A percentile compares a stretch with the other conserved stretches of the same genome.
phyloP scores from a whole-genome alignment of 2,888 invertebrate genomes.

The Pandemis heparana region DNA sequence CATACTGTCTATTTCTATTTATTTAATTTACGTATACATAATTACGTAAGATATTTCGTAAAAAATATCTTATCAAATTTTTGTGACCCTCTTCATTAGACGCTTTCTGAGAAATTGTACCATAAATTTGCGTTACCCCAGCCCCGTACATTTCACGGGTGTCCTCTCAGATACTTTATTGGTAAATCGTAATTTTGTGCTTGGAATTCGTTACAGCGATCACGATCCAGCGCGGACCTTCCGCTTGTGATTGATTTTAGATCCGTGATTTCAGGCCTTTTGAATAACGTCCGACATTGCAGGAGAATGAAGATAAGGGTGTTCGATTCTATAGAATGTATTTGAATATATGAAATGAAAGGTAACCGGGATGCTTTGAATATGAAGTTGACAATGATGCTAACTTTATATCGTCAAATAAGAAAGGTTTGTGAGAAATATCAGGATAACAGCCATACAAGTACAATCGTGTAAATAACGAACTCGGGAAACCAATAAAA shows the following conservation, averaged over 20 bases:
- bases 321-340: not conserved
- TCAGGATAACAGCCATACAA: not conserved
- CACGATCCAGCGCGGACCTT: slow-evolving; percentile 10
- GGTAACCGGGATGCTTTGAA: slow-evolving; percentile 2
- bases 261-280: slow-evolving; percentile 35
- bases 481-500: not conserved
- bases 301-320: slow-evolving; percentile 26
- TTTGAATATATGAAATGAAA: slow-evolving; percentile 7
- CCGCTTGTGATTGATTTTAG: slow-evolving; percentile 37
- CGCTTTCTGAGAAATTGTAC: slow-evolving; percentile 7
- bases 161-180: slow-evolving; percentile 21
- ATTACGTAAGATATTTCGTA: not conserved
- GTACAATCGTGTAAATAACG: not conserved
- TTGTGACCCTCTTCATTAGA: slow-evolving; percentile 7
- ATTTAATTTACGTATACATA: not conserved
- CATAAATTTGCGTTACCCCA: slow-evolving; percentile 20
- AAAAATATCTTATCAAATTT: not conserved
- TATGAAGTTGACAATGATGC: slow-evolving; percentile 4
- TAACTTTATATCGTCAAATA: not conserved
- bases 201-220: slow-evolving; percentile 30
- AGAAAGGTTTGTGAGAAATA: not conserved
- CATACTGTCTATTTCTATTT: not conserved
- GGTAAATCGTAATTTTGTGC: slow-evolving; percentile 37
- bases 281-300: slow-evolving; percentile 28
- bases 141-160: slow-evolving; percentile 2